Percentiles rank a stretch among this genome's conserved stretches.
These are phyloP conservation scores for Lomographa bimaculata DNA, from an alignment of 2,888 invertebrate species.

Conservation along the genomic window DNA sequence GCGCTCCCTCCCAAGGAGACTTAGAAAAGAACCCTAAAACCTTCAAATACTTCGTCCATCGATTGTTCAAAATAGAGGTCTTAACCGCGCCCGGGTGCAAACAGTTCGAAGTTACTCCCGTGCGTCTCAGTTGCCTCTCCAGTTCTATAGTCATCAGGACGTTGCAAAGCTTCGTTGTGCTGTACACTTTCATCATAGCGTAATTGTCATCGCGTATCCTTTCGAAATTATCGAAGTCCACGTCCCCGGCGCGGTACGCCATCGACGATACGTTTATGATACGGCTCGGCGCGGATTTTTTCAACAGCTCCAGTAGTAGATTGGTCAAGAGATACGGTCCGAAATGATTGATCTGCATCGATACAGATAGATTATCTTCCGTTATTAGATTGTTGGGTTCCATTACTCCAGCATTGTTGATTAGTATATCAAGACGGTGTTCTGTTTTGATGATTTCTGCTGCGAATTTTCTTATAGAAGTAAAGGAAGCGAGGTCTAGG, in stretches of 20 bases:
- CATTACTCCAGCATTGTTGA: constrained; percentile 85
- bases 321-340: constrained; percentile 87
- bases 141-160: constrained; percentile 89
- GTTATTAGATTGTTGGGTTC: constrained; percentile 67
- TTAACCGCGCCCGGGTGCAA: constrained; percentile 90
- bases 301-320: constrained; percentile 77
- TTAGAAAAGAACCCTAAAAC: constrained; percentile 43
- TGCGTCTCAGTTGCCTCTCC: constrained; percentile 85
- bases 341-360: constrained; percentile 84
- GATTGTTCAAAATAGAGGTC: constrained; percentile 61
- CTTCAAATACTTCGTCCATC: constrained; percentile 53
- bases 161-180: constrained; percentile 89
- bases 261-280: constrained; percentile 65
- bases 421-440: constrained; percentile 80
- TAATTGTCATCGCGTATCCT: constrained; percentile 39
- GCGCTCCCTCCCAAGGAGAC: constrained; percentile 59
- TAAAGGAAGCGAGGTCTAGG: constrained; percentile 78
- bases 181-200: constrained; percentile 33
- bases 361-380: constrained; percentile 84
- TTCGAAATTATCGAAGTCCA: constrained; percentile 53
- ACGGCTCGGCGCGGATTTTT: constrained; percentile 63
- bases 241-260: constrained; percentile 44
- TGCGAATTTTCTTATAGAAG: constrained; percentile 84
- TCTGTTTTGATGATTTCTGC: constrained; percentile 78
- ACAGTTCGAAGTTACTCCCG: constrained; percentile 89